These are phyloP conservation scores for Hypercompe scribonia DNA, from an alignment of 2,888 invertebrate genomes.

Conservation along the genomic window DNA sequence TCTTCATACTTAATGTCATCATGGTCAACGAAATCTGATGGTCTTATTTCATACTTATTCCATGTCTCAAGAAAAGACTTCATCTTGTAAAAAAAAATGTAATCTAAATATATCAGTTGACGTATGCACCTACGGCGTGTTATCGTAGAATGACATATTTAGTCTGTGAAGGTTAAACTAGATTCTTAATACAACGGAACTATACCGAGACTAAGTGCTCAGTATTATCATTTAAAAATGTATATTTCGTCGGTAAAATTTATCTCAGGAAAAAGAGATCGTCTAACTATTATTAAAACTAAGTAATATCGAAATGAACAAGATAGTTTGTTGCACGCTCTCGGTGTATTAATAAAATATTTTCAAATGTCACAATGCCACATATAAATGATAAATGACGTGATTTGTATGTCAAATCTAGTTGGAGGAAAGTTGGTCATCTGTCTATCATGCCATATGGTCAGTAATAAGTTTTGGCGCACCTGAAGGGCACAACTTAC, in stretches of 20 bases:
- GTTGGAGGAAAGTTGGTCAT: slow-evolving; percentile 56
- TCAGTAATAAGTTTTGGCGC: slow-evolving; percentile 49
- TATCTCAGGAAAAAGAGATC: background rate
- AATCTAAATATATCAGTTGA: background rate
- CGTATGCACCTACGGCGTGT: background rate
- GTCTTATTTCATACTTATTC: background rate
- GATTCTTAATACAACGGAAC: background rate
- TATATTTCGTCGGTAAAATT: background rate
- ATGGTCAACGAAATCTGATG: background rate
- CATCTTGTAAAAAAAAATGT: background rate
- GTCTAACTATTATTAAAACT: background rate
- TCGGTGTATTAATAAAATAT: background rate
- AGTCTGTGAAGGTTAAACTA: background rate
- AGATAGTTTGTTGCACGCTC: background rate
- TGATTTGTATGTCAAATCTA: slow-evolving; percentile 19
- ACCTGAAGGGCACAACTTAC: slow-evolving; percentile 45
- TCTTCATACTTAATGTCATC: background rate
- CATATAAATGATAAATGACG: slow-evolving; percentile 5
- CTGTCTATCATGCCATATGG: slow-evolving; percentile 56
- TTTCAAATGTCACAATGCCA: background rate
- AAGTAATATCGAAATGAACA: background rate
- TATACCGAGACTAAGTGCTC: background rate
- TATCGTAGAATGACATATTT: background rate
- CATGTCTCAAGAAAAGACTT: background rate
- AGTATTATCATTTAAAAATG: background rate